Percentiles rank a stretch among this genome's conserved stretches.
These are phyloP conservation scores for Plodia interpunctella DNA, from an alignment of 1,140 invertebrate genomes.

Conservation along the genomic window DNA sequence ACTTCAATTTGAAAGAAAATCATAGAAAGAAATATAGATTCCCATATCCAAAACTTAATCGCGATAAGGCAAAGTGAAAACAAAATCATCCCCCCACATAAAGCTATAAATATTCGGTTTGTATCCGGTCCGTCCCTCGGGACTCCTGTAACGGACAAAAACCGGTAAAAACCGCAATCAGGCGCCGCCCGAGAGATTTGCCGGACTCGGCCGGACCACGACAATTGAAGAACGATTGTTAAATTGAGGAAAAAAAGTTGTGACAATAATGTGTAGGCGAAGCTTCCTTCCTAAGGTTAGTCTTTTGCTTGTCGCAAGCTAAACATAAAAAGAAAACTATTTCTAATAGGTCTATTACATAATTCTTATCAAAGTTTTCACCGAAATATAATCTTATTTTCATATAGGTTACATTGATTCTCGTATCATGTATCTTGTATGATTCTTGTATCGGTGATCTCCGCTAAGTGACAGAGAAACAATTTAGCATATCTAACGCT, in stretches of 20 bases:
- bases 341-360: too few species aligned
- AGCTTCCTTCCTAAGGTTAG: too few species aligned
- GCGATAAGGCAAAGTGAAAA: background rate
- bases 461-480: too few species aligned
- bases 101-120: slow-evolving; percentile 8
- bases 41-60: background rate
- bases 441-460: too few species aligned
- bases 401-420: too few species aligned
- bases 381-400: too few species aligned
- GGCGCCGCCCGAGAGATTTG: slow-evolving; percentile 35
- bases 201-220: slow-evolving; percentile 7
- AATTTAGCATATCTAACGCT: too few species aligned
- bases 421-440: too few species aligned
- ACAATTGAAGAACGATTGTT: background rate
- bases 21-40: background rate
- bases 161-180: slow-evolving; percentile 31
- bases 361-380: too few species aligned
- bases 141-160: slow-evolving; percentile 31
- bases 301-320: too few species aligned
- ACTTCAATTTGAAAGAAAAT: background rate
- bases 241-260: background rate
- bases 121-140: slow-evolving; percentile 11
- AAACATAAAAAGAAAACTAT: too few species aligned
- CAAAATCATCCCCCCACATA: background rate
- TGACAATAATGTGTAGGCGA: too few species aligned